Conservation (phyloP, 2,797 vertebrate species). For the Sebastes iracundus region DNA sequence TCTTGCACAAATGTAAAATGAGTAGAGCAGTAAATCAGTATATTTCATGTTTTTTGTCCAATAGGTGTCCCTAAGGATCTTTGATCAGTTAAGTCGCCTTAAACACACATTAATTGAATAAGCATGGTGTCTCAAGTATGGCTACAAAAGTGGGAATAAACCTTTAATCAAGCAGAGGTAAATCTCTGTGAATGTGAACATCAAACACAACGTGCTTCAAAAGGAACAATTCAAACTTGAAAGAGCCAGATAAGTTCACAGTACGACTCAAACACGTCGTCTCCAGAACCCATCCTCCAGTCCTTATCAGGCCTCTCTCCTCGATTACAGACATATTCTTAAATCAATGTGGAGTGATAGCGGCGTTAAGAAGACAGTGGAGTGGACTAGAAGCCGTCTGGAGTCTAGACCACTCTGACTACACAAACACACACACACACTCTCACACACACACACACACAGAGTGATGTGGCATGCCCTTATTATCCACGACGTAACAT, state of each 20-base stretch:
- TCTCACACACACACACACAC: background rate
- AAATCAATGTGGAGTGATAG: slow-evolving; percentile 38
- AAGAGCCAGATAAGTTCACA: slow-evolving; percentile 32
- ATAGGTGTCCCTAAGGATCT: background rate
- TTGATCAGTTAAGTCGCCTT: slow-evolving; percentile 13
- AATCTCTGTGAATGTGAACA: slow-evolving; percentile 35
- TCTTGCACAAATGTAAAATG: background rate
- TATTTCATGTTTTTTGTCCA: background rate
- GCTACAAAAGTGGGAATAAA: background rate
- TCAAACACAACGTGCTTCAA: slow-evolving; percentile 31
- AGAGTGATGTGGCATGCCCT: slow-evolving; percentile 4
- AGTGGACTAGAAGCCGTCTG: slow-evolving; percentile 15
- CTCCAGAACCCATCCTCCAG: background rate
- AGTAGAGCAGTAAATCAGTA: background rate
- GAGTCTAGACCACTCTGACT: slow-evolving; percentile 7
- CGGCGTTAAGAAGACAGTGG: slow-evolving; percentile 21
- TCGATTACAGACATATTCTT: slow-evolving; percentile 39
- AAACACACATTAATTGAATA: slow-evolving; percentile 37
- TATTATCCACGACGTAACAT: slow-evolving; percentile 6
- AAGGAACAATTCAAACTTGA: slow-evolving; percentile 42
- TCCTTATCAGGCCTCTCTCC: slow-evolving; percentile 25
- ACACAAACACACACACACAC: slow-evolving; percentile 6
- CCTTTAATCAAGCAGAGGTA: slow-evolving; percentile 38
- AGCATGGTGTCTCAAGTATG: background rate
- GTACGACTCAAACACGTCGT: slow-evolving; percentile 15